Percentiles rank a stretch among this genome's conserved stretches.
phyloP scores from a whole-genome alignment of 1,140 invertebrate genomes.

The Atta texana region DNA sequence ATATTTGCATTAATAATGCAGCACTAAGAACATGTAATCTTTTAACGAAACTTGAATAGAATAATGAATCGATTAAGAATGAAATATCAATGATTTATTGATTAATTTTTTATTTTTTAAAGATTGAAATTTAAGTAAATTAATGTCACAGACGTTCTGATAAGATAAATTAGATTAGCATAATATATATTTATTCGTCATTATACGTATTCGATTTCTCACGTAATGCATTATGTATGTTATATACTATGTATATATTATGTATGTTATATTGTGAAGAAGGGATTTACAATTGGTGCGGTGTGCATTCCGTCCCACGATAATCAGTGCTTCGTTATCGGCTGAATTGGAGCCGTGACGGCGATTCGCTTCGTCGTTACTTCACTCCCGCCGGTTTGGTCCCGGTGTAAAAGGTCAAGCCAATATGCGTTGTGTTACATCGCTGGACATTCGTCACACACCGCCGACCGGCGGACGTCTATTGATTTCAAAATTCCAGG shows the following conservation, averaged over 20 bases:
- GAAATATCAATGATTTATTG: neutral
- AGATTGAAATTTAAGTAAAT: neutral
- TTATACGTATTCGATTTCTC: slow-evolving; percentile 55
- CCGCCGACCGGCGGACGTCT: slow-evolving; percentile 32
- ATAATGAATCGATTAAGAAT: neutral
- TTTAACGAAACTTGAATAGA: neutral
- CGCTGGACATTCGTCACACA: slow-evolving; percentile 64
- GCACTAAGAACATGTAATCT: neutral
- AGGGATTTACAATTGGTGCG: slow-evolving; percentile 70
- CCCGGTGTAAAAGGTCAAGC: slow-evolving; percentile 71
- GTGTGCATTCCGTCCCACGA: slow-evolving; percentile 75
- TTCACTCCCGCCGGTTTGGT: slow-evolving; percentile 43
- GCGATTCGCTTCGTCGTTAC: slow-evolving; percentile 63
- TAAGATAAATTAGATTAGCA: neutral
- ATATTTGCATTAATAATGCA: neutral
- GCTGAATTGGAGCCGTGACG: slow-evolving; percentile 74
- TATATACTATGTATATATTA: slow-evolving; percentile 12
- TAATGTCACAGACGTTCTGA: neutral
- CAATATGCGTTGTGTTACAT: slow-evolving; percentile 57
- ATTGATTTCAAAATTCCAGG: slow-evolving; percentile 67
- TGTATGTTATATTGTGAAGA: slow-evolving; percentile 36
- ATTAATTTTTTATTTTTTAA: neutral
- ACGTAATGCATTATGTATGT: slow-evolving; percentile 29
- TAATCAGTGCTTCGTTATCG: slow-evolving; percentile 79
- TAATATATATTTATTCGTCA: slow-evolving; percentile 25